phyloP scores from a whole-genome alignment of 1,140 invertebrate genomes.

The Oryctes rhinoceros region DNA sequence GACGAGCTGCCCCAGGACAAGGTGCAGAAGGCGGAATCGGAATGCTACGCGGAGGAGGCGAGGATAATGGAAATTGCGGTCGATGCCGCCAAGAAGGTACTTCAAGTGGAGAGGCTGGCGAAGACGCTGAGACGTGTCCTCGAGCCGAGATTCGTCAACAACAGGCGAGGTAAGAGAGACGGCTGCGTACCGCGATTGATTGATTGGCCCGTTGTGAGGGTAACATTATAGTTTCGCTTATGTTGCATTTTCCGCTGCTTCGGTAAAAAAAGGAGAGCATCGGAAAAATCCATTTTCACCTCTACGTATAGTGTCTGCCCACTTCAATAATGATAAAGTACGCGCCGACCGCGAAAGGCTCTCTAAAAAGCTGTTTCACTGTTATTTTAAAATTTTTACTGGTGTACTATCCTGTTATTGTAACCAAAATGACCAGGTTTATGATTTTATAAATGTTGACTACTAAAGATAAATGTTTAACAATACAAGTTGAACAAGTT shows the following conservation, averaged over 20 bases:
- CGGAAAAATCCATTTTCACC: not conserved
- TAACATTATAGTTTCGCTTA: not conserved
- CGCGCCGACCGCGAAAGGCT: not conserved
- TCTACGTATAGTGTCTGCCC: not conserved
- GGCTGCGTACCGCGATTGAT: conserved; percentile 1
- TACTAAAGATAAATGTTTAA: too few species aligned
- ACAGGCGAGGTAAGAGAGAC: conserved; percentile 23
- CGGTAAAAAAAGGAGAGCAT: not conserved
- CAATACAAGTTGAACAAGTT: too few species aligned
- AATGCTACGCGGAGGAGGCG: conserved; percentile 68
- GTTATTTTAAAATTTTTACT: too few species aligned
- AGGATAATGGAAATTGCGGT: conserved; percentile 67
- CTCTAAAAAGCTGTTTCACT: too few species aligned
- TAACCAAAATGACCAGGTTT: too few species aligned
- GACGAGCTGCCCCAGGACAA: conserved; percentile 68
- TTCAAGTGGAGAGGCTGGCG: conserved; percentile 64
- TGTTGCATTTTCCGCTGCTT: not conserved
- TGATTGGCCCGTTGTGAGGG: not conserved
- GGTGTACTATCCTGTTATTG: too few species aligned
- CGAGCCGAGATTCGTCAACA: conserved; percentile 60
- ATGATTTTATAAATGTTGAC: too few species aligned
- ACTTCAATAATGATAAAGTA: not conserved
- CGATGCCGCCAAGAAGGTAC: conserved; percentile 68
- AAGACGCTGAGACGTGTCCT: conserved; percentile 65
- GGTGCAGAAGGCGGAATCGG: conserved; percentile 65